Evolutionary conservation across 2,113 vertebrate species (phyloP).

Genomic region (Pipa parva): DNA sequence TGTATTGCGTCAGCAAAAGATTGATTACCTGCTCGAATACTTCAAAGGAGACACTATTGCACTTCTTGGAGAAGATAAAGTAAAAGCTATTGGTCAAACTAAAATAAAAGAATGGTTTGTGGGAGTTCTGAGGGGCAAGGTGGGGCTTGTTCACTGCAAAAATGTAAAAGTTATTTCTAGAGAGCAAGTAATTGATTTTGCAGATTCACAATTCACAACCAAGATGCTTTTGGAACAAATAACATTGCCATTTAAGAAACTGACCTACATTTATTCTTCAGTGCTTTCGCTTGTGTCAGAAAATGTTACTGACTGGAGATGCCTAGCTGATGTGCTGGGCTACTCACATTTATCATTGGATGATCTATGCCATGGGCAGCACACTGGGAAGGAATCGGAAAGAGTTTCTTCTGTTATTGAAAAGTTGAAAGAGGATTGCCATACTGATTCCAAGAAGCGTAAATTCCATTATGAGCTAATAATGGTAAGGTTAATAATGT

Average conservation of each 20-base stretch:
- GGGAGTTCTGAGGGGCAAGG: slow-evolving; percentile 77
- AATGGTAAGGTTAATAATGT: slow-evolving; percentile 66
- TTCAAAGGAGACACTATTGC: slow-evolving; percentile 93
- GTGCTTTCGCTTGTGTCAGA: slow-evolving; percentile 83
- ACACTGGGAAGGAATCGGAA: slow-evolving; percentile 75
- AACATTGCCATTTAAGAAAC: slow-evolving; percentile 79
- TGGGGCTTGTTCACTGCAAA: slow-evolving; percentile 88
- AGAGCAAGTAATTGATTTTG: slow-evolving; percentile 80
- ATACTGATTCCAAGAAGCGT: slow-evolving; percentile 69
- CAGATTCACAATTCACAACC: slow-evolving; percentile 69
- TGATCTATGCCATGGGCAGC: slow-evolving; percentile 59
- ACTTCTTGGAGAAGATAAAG: slow-evolving; percentile 77
- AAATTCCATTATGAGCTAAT: slow-evolving; percentile 89
- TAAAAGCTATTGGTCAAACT: slow-evolving; percentile 86
- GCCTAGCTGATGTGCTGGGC: slow-evolving; percentile 77
- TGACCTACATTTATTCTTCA: slow-evolving; percentile 91
- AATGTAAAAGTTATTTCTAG: slow-evolving; percentile 85
- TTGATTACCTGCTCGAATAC: slow-evolving; percentile 91
- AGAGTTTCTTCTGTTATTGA: slow-evolving; percentile 83
- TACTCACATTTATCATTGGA: slow-evolving; percentile 72
- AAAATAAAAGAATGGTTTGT: slow-evolving; percentile 96
- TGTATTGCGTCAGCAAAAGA: slow-evolving; percentile 80
- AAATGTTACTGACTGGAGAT: slow-evolving; percentile 79
- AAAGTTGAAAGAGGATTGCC: slow-evolving; percentile 92
- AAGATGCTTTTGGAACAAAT: slow-evolving; percentile 80